Evolutionary conservation across 2,113 vertebrate species (phyloP), one percentile per base, ranked within the genome.

Genomic region (Nothocercus nigrocapillus): DNA sequence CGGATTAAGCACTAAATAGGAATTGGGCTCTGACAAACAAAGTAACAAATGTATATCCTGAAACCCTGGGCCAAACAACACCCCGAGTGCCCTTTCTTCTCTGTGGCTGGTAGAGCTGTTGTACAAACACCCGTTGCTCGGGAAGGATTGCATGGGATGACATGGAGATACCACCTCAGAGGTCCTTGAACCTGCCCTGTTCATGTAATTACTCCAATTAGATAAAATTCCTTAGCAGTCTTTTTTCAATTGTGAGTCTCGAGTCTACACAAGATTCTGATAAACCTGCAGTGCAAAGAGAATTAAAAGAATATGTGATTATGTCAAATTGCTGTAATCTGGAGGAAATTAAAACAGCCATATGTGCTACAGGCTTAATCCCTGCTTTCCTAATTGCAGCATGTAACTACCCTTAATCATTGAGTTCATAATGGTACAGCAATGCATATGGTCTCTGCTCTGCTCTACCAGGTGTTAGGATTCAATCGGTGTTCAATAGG

Each of bases 381-480:
- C 42, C 30, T 32, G 14, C 30, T 58, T 77, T 58, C 85, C 22
- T 72, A 68, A 32, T 42, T 36, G 25, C 66, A 42, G n/a, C n/a
- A 4, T 24, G 38, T 47, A 90, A 56, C 13, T 16, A 11, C 22
- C 56, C 45, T 83, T 76, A 69, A 24, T 63, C 10, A 9, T 2
- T 7, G 34, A 67, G 53, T 36, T 56, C 10, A 18, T 27, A 25
- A 24, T 5, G n/a, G 24, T 64, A 6, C 40, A 18, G 19, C 49
- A 58, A 14, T 6, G 25, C 20, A 0, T 27, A 18, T 9, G 58
- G 22, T 47, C 5, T 56, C 64, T 63, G 73, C 49, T 34, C 76
- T n/a, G 17, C 38, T 20, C 24, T 8, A 1, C 27, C 6, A 47
- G 4, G 0, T 21, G 10, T 15, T 25, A n/a, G 47, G 19, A 21